Evolutionary conservation across 2,888 invertebrate genomes (phyloP).

Genomic region (Cylindroiulus punctatus): DNA sequence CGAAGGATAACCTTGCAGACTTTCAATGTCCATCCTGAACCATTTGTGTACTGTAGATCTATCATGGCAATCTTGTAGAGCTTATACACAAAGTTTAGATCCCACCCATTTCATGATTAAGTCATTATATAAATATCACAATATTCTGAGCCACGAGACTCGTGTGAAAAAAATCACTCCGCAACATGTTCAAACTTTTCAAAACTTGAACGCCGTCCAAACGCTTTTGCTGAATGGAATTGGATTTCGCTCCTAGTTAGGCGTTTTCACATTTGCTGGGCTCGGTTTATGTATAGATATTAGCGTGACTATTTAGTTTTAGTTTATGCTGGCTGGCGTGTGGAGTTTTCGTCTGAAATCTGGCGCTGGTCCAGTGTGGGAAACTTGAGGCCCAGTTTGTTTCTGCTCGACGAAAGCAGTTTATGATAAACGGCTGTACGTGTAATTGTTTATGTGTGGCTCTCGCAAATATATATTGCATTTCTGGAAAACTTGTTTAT

Average conservation of each 20-base stretch:
- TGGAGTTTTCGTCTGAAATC: not conserved
- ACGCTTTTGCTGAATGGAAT: slow-evolving; percentile 6
- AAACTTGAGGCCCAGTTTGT: not conserved
- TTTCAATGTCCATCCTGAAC: not conserved
- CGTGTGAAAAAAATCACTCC: not conserved
- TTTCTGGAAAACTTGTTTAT: not conserved
- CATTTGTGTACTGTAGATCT: not conserved
- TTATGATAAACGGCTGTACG: slow-evolving; percentile 3
- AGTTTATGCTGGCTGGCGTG: slow-evolving; percentile 1
- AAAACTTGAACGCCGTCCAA: slow-evolving; percentile 31
- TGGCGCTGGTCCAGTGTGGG: not conserved
- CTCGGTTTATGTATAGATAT: slow-evolving; percentile 24
- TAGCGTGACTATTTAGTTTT: slow-evolving; percentile 26
- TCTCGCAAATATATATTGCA: not conserved
- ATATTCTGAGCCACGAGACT: not conserved
- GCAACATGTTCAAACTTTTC: not conserved
- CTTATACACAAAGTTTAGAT: not conserved
- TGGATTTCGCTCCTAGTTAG: slow-evolving; percentile 48
- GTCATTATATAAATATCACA: not conserved
- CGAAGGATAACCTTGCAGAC: not conserved
- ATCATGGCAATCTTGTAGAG: not conserved
- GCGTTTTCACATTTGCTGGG: slow-evolving; percentile 7
- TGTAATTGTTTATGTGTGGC: not conserved
- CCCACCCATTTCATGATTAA: slow-evolving; percentile 4
- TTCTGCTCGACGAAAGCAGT: not conserved